phyloP scores from a whole-genome alignment of 2,797 vertebrate species.

The Coranthus polyacanthus region DNA sequence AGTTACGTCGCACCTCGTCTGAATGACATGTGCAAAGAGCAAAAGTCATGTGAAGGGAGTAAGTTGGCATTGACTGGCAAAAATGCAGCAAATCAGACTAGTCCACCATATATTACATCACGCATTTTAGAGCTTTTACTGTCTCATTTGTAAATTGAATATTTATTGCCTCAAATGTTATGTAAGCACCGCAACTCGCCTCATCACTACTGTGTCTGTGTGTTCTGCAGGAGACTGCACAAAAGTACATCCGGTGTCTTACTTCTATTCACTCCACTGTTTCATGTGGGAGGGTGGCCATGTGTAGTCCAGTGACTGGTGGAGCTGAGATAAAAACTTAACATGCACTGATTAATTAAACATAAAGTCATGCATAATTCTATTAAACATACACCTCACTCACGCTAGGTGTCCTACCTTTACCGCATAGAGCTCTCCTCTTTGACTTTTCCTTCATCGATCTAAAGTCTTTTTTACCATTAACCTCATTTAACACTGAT shows the following conservation, averaged over 20 bases:
- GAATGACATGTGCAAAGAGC: neutral
- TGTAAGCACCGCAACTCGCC: conserved; percentile 16
- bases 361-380: conserved; percentile 63
- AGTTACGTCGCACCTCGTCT: conserved; percentile 6
- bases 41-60: neutral
- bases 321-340: conserved; percentile 36
- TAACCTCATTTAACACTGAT: too few relatives aligned
- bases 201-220: conserved; percentile 2
- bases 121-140: neutral
- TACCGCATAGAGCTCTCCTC: neutral
- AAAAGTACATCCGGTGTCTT: neutral
- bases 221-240: neutral
- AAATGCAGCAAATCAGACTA: neutral
- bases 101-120: neutral
- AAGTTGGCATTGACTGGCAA: neutral
- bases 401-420: neutral
- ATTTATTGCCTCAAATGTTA: conserved; percentile 25
- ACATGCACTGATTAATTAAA: conserved; percentile 63
- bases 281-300: neutral
- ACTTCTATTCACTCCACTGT: neutral
- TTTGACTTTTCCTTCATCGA: too few relatives aligned
- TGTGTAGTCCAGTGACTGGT: conserved; percentile 6
- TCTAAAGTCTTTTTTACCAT: too few relatives aligned
- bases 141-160: conserved; percentile 8
- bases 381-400: conserved; percentile 32